Evolutionary conservation across 2,113 vertebrate species (phyloP).

Genomic region (Psittacus erithacus): DNA sequence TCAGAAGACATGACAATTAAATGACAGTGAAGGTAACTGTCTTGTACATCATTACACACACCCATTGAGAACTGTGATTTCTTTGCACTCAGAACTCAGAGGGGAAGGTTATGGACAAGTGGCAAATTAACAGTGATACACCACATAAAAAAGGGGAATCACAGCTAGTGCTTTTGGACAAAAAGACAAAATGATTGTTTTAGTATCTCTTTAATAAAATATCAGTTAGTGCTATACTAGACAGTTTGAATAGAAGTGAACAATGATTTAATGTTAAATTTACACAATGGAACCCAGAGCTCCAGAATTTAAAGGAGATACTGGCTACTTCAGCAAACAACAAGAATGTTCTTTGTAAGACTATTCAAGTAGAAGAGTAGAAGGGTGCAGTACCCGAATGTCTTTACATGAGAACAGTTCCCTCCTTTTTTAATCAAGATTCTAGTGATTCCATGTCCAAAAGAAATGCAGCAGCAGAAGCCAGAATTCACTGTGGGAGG

Average conservation of each 20-base stretch:
- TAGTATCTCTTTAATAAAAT: not conserved
- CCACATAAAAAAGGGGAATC: not conserved
- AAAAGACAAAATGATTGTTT: not conserved
- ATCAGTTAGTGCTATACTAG: not conserved
- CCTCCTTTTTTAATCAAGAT: not conserved
- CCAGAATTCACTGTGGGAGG: not conserved
- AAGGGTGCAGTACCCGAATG: not conserved
- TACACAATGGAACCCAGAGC: not conserved
- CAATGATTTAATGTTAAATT: not conserved
- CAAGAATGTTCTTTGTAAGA: not conserved
- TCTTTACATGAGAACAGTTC: not conserved
- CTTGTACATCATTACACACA: not conserved
- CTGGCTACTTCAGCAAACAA: not conserved
- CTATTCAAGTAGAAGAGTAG: not conserved
- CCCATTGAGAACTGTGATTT: not conserved
- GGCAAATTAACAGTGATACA: not conserved
- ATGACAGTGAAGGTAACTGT: not conserved
- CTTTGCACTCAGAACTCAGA: not conserved
- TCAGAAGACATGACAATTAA: not conserved
- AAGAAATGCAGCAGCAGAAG: not conserved
- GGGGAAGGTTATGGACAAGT: not conserved
- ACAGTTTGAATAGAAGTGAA: not conserved
- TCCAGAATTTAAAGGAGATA: not conserved
- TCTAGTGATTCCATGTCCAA: not conserved
- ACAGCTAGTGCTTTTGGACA: not conserved